Evolutionary conservation across 2,888 invertebrate genomes (phyloP), one percentile per base, ranked within the genome.

Genomic region (Fragum sueziense): DNA sequence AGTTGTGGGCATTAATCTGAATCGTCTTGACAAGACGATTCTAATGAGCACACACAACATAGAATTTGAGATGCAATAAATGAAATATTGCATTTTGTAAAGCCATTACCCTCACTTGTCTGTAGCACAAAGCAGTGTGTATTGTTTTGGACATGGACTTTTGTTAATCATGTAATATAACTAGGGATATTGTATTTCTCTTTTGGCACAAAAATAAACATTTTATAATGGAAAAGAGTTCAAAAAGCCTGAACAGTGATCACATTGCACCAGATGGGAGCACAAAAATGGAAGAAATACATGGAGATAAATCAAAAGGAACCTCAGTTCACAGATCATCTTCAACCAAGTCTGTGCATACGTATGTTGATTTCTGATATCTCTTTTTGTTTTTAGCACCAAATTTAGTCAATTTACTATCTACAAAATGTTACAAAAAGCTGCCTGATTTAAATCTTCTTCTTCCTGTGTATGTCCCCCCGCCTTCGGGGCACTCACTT

Each of bases 291-390:
- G 82, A 74, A 34, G 67, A 34, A 34, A 71, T 71, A 22, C 52
- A 79, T 37, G 80, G 83, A 62, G 83, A 84, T 37, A 84, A 78
- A 71, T 71, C 80, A 41, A 78, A 69, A 76, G 75, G 79, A 62
- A 33, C 70, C 0, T 80, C 80, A 41, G 79, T 75, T 20, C 84
- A 84, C 65, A 79, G 80, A 72, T 78, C 78, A 37, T 80, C 80
- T 0, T 75, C 80, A 17, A 54, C 79, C 37, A 84, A 72, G 68
- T 81, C 79, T 47, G 61, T 74, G 7, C 79, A 79, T 17, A 54
- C 70, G 84, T 84, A 79, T 76, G 81, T 84, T 25, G 4, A 54
- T 1, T 70, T 31, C 25, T 65, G 1, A 1, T 2, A 54, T n/a
- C 22, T 54, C 11, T 54, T 54, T 54, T 25, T 54, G 25, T 11